Percentiles rank a stretch among this genome's conserved stretches.
These are phyloP conservation scores for Aphidoletes aphidimyza DNA, from an alignment of 2,888 invertebrate genomes.

Conservation along the genomic window DNA sequence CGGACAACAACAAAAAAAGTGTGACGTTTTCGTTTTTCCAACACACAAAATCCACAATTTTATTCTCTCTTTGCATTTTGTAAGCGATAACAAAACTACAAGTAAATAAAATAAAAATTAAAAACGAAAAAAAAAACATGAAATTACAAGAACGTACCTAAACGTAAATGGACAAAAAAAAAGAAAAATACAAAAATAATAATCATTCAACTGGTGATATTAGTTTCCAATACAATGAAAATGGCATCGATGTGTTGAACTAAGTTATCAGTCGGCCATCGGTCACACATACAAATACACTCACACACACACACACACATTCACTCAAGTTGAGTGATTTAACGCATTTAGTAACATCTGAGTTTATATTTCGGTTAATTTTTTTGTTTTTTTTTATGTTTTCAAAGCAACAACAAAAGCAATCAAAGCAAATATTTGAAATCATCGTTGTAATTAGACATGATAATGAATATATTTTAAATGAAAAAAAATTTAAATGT, in stretches of 20 bases:
- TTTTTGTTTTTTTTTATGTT: background rate
- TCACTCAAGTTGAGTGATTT: too few species aligned
- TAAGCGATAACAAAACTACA: too few species aligned
- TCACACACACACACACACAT: too few species aligned
- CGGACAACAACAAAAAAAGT: too few species aligned
- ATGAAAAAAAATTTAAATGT: background rate
- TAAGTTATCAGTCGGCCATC: background rate
- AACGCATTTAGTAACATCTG: background rate
- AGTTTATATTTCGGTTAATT: too few species aligned
- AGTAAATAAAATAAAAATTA: too few species aligned
- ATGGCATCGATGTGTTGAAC: background rate
- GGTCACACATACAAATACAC: background rate
- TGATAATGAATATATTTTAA: background rate
- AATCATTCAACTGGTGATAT: slow-evolving; percentile 49
- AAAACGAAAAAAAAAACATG: too few species aligned
- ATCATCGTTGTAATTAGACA: slow-evolving; percentile 22
- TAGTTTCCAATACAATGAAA: slow-evolving; percentile 38
- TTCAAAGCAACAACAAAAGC: background rate
- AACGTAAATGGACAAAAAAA: too few species aligned
- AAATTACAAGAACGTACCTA: background rate
- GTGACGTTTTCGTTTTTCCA: too few species aligned
- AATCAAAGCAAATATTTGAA: slow-evolving; percentile 3
- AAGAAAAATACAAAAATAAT: too few species aligned
- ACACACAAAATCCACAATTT: too few species aligned
- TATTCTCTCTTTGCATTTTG: too few species aligned